Conservation (phyloP, 2,113 vertebrate species). For the Globicephala melas region DNA sequence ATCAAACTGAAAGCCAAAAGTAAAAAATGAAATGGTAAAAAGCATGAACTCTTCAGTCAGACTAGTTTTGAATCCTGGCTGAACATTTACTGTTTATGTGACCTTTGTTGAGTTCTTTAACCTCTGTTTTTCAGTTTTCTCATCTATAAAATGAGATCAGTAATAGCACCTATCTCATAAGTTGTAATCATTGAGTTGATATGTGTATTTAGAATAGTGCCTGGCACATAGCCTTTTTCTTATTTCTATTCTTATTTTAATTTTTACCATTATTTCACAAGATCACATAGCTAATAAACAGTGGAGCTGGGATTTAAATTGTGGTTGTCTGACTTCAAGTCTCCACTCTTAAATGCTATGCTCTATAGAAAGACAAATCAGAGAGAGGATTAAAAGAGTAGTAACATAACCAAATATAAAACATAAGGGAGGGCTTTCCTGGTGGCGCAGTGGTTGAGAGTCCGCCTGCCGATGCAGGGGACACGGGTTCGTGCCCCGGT, state of each 20-base stretch:
- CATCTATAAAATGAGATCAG: not conserved
- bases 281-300: not conserved
- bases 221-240: not conserved
- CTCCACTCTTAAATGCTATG: not conserved
- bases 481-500: no score
- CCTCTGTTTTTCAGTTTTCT: not conserved
- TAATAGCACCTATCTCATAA: not conserved
- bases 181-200: not conserved
- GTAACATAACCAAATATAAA: not conserved
- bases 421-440: not conserved
- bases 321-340: not conserved
- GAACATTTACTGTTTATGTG: not conserved
- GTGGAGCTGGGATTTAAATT: not conserved
- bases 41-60: not conserved
- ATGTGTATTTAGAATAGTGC: not conserved
- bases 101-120: not conserved
- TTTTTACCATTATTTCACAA: not conserved
- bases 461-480: no score
- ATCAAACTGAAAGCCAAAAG: not conserved
- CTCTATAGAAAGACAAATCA: not conserved
- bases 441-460: no score
- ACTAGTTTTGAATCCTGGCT: not conserved
- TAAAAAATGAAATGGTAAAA: not conserved
- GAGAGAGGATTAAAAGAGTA: not conserved
- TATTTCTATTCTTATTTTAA: not conserved